phyloP scores from a whole-genome alignment of 2,797 vertebrate species.

The Coilia nasus region DNA sequence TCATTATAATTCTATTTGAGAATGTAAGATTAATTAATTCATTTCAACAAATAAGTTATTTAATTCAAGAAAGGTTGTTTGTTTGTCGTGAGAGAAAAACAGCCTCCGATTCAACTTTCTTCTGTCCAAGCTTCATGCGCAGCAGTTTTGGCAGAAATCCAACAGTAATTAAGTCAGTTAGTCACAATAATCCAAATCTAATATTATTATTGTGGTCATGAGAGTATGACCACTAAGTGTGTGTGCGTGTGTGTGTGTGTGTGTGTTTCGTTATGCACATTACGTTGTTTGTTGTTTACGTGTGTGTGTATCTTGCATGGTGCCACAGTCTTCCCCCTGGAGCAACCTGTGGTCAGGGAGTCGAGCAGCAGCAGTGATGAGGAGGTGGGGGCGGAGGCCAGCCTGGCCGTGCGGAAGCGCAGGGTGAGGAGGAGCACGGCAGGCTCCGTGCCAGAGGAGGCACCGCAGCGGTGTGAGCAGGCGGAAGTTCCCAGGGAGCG shows the following conservation, averaged over 20 bases:
- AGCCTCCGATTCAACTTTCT: not conserved
- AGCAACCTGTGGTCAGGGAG: conserved; percentile 60
- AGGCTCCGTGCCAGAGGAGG: conserved; percentile 75
- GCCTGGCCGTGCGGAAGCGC: conserved; percentile 76
- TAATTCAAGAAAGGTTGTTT: not conserved
- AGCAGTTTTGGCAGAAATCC: not conserved
- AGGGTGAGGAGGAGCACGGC: conserved; percentile 77
- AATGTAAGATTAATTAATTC: not conserved
- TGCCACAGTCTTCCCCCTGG: conserved; percentile 63
- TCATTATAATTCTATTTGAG: not conserved
- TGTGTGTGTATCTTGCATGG: not conserved
- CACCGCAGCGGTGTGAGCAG: conserved; percentile 66
- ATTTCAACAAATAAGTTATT: not conserved
- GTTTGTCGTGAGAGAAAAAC: not conserved
- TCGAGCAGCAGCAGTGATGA: conserved; percentile 86
- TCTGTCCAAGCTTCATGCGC: not conserved
- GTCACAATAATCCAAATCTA: not conserved
- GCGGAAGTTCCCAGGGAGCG: conserved; percentile 58
- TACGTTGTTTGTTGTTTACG: no score
- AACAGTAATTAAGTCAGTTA: not conserved
- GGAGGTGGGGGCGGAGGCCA: conserved; percentile 56
- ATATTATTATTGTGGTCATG: conserved; percentile 9
- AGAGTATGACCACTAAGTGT: not conserved
- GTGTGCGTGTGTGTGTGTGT: no score
- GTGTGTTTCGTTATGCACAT: not conserved